These are phyloP conservation scores for Morelia viridis DNA, from an alignment of 2,797 vertebrate genomes.

Conservation along the genomic window DNA sequence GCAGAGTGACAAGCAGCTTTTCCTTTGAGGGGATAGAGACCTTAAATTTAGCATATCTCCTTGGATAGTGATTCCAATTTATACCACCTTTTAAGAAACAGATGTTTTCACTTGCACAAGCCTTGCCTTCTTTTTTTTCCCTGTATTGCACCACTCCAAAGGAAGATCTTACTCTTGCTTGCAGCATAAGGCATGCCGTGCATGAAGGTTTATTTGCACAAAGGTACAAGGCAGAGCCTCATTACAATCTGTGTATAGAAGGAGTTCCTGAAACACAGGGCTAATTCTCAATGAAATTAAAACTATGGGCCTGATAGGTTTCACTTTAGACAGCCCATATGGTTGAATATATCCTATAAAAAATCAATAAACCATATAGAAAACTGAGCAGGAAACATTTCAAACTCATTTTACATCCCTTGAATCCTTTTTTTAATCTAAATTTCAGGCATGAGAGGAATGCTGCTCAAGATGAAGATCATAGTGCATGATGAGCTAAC, in stretches of 20 bases:
- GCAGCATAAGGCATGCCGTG: fast-evolving
- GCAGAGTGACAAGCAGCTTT: slow-evolving; percentile 53
- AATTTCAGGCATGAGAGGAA: not conserved
- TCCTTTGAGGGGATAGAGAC: slow-evolving; percentile 38
- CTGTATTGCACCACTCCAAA: not conserved
- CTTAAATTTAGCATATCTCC: slow-evolving; percentile 30
- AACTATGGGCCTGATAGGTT: not conserved
- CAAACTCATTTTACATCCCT: not conserved
- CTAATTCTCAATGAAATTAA: not conserved
- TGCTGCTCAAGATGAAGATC: not conserved
- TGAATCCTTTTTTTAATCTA: not conserved
- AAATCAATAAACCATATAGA: not conserved
- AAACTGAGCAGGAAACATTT: not conserved
- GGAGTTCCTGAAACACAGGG: not conserved
- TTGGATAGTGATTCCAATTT: slow-evolving; percentile 49
- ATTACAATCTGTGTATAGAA: not conserved
- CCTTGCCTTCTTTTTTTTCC: not conserved
- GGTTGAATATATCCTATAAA: too few species aligned
- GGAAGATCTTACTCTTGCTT: not conserved
- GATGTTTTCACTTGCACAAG: not conserved
- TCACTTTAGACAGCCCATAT: too few species aligned
- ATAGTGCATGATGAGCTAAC: not conserved
- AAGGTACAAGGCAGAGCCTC: not conserved
- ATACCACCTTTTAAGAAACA: slow-evolving; percentile 46
- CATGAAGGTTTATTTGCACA: not conserved